Conservation (phyloP, 2,113 vertebrate genomes). For the Scomber colias region DNA sequence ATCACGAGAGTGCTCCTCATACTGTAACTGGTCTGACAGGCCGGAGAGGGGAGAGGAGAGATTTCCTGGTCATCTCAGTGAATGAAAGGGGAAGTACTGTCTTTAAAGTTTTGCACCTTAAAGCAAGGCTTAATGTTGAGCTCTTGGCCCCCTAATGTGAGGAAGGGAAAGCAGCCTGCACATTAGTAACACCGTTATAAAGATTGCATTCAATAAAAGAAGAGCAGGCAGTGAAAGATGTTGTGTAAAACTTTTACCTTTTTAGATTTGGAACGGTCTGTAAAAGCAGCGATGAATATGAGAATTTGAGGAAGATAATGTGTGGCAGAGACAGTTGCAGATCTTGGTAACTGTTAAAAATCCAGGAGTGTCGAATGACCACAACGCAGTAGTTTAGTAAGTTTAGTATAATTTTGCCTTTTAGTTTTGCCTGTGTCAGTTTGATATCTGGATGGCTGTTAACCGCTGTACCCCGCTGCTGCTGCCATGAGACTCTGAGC, state of each 20-base stretch:
- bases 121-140: slow-evolving; percentile 50
- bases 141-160: slow-evolving; percentile 21
- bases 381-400: slow-evolving; percentile 4
- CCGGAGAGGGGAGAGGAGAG: slow-evolving; percentile 21
- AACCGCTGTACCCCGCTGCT: slow-evolving; percentile 31
- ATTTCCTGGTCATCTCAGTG: slow-evolving; percentile 41
- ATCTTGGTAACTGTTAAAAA: slow-evolving; percentile 38
- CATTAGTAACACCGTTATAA: slow-evolving; percentile 31
- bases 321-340: slow-evolving; percentile 17
- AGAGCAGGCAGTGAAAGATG: slow-evolving; percentile 11
- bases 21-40: slow-evolving; percentile 38
- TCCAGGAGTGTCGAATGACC: slow-evolving; percentile 6
- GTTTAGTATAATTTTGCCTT: not conserved
- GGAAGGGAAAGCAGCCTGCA: slow-evolving; percentile 32
- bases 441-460: slow-evolving; percentile 44
- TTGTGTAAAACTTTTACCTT: slow-evolving; percentile 10
- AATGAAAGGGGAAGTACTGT: slow-evolving; percentile 65
- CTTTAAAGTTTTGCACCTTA: slow-evolving; percentile 58
- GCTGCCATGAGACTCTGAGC: slow-evolving; percentile 45
- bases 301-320: slow-evolving; percentile 1
- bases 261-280: slow-evolving; percentile 7
- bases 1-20: not conserved
- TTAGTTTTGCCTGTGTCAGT: slow-evolving; percentile 26
- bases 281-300: slow-evolving; percentile 21
- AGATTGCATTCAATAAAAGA: slow-evolving; percentile 47